Percentiles rank a stretch among this genome's conserved stretches.
Conservation (phyloP, 1,140 invertebrate species). For the Philopotamus ludificatus region DNA sequence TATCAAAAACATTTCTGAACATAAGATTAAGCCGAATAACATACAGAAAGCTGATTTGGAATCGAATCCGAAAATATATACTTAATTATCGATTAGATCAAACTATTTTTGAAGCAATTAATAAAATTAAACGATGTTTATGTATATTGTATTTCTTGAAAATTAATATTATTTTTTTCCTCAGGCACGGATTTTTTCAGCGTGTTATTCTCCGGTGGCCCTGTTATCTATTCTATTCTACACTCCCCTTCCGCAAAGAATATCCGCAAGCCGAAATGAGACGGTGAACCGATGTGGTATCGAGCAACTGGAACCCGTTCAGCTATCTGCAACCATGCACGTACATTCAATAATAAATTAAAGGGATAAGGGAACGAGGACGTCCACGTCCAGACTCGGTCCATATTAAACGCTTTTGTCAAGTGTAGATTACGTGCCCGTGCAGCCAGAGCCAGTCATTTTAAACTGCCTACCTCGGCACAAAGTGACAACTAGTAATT, state of each 20-base stretch:
- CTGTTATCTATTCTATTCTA: conserved; percentile 10
- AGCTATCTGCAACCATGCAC: conserved; percentile 25
- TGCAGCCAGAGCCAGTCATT: conserved; percentile 12
- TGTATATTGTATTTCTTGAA: background rate
- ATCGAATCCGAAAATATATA: too few species aligned
- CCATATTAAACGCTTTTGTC: background rate
- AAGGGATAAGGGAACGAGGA: background rate
- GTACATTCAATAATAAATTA: too few species aligned
- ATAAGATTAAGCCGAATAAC: too few species aligned
- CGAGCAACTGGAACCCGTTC: conserved; percentile 13
- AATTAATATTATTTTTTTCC: conserved; percentile 11
- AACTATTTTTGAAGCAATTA: background rate
- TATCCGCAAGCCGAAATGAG: conserved; percentile 42
- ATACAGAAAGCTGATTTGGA: too few species aligned
- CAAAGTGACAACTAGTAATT: conserved; percentile 38
- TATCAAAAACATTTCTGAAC: too few species aligned
- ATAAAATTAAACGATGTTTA: too few species aligned
- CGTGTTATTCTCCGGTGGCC: conserved; percentile 1
- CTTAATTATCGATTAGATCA: background rate
- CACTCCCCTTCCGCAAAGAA: conserved; percentile 38
- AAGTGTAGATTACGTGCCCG: conserved; percentile 3
- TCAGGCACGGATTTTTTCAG: background rate
- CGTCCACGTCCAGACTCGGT: background rate
- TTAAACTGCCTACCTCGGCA: conserved; percentile 23
- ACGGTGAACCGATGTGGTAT: conserved; percentile 42